Percentiles rank a stretch among this genome's conserved stretches.
Evolutionary conservation across 2,888 invertebrate species (phyloP).

Genomic region (Patella pellucida): DNA sequence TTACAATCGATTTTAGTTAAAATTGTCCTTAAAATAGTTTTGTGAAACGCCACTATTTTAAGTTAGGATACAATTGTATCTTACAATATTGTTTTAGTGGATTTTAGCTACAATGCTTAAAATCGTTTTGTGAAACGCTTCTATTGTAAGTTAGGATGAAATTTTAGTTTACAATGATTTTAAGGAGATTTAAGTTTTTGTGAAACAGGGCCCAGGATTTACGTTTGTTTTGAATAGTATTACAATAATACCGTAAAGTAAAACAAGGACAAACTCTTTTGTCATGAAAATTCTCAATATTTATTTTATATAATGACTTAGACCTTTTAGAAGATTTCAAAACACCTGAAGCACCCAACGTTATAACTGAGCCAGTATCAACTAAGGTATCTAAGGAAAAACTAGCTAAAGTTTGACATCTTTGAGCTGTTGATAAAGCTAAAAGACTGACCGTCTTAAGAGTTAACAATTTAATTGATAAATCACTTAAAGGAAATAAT

Average conservation of each 20-base stretch:
- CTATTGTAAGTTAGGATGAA: no score
- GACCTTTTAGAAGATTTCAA: slow-evolving; percentile 26
- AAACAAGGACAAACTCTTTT: slow-evolving; percentile 26
- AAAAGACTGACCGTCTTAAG: slow-evolving; percentile 27
- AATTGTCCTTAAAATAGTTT: no score
- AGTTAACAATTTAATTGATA: slow-evolving; percentile 28
- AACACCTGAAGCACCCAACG: slow-evolving; percentile 30
- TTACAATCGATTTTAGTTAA: no score
- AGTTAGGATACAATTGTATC: no score
- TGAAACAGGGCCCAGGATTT: background rate
- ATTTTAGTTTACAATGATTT: no score
- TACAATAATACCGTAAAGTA: slow-evolving; percentile 15
- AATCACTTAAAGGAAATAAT: slow-evolving; percentile 23
- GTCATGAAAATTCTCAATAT: slow-evolving; percentile 11
- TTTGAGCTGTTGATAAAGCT: slow-evolving; percentile 31
- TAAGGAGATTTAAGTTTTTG: no score
- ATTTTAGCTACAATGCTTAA: no score
- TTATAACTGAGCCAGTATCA: slow-evolving; percentile 23
- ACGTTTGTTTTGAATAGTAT: slow-evolving; percentile 3
- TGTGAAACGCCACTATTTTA: no score
- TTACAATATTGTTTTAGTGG: no score
- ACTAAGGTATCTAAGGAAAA: slow-evolving; percentile 19
- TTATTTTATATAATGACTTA: background rate
- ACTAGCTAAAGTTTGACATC: slow-evolving; percentile 29
- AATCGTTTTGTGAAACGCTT: no score